Percentiles rank a stretch among this genome's conserved stretches.
Conservation (phyloP, 2,113 vertebrate genomes). For the Siphamia tubifer region DNA sequence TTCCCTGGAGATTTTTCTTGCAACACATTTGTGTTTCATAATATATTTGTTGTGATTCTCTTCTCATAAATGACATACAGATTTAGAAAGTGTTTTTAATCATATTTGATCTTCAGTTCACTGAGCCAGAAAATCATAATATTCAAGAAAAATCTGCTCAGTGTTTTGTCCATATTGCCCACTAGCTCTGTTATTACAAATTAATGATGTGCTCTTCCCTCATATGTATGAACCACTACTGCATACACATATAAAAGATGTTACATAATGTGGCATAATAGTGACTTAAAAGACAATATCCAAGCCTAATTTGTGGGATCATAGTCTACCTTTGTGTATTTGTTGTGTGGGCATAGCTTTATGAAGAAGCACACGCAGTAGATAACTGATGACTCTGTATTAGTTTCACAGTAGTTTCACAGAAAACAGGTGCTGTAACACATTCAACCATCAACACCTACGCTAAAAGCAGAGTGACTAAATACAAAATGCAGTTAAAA, state of each 20-base stretch:
- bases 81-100: no score
- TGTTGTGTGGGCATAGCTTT: not conserved
- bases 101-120: no score
- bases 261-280: not conserved
- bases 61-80: no score
- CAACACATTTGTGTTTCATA: no score
- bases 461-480: slow-evolving; percentile 27
- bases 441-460: slow-evolving; percentile 23
- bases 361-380: not conserved
- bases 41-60: no score
- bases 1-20: no score
- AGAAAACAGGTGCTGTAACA: slow-evolving; percentile 34
- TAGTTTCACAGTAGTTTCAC: not conserved
- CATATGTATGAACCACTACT: not conserved
- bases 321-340: not conserved
- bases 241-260: not conserved
- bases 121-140: no score
- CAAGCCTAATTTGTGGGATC: not conserved
- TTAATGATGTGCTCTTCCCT: not conserved
- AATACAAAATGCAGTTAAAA: slow-evolving; percentile 56
- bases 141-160: no score
- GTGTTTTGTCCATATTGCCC: no score
- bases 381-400: not conserved
- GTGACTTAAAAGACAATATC: not conserved
- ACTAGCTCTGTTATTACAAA: no score